Evolutionary conservation across 2,888 invertebrate genomes (phyloP).

Genomic region (Scrobipalpa atriplicella): DNA sequence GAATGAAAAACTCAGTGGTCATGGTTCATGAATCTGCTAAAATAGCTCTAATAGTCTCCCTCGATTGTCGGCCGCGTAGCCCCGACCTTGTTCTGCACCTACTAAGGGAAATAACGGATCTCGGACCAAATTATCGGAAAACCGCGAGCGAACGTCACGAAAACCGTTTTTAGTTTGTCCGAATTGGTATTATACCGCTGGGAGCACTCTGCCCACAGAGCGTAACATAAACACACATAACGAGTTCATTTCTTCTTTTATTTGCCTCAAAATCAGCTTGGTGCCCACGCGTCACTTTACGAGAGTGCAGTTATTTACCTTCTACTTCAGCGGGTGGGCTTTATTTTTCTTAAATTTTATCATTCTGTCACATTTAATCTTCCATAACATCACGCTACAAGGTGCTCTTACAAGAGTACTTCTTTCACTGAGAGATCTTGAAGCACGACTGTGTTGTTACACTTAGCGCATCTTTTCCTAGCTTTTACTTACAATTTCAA

Average conservation of each 20-base stretch:
- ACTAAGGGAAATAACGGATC: constrained; percentile 65
- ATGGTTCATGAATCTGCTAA: constrained; percentile 25
- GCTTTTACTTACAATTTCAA: constrained; percentile 39
- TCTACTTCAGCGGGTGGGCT: constrained; percentile 16
- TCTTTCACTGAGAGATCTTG: constrained; percentile 4
- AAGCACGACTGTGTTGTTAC: constrained; percentile 16
- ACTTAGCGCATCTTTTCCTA: constrained; percentile 27
- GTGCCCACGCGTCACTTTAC: constrained; percentile 29
- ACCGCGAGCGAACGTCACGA: constrained; percentile 56
- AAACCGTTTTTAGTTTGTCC: constrained; percentile 59
- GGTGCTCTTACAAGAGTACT: background rate
- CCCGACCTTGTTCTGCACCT: constrained; percentile 47
- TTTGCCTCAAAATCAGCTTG: constrained; percentile 30
- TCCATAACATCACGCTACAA: constrained; percentile 7
- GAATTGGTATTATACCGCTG: constrained; percentile 57
- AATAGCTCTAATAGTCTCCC: constrained; percentile 27
- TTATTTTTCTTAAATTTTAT: constrained; percentile 4
- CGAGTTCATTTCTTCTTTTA: constrained; percentile 46
- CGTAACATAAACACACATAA: constrained; percentile 62
- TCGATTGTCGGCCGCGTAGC: background rate
- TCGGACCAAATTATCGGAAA: constrained; percentile 68
- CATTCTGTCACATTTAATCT: constrained; percentile 16
- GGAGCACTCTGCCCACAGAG: constrained; percentile 53
- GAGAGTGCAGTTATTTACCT: constrained; percentile 21
- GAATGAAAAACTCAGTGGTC: constrained; percentile 24